Evolutionary conservation across 2,113 vertebrate genomes (phyloP).

Genomic region (Phaetusa simplex): DNA sequence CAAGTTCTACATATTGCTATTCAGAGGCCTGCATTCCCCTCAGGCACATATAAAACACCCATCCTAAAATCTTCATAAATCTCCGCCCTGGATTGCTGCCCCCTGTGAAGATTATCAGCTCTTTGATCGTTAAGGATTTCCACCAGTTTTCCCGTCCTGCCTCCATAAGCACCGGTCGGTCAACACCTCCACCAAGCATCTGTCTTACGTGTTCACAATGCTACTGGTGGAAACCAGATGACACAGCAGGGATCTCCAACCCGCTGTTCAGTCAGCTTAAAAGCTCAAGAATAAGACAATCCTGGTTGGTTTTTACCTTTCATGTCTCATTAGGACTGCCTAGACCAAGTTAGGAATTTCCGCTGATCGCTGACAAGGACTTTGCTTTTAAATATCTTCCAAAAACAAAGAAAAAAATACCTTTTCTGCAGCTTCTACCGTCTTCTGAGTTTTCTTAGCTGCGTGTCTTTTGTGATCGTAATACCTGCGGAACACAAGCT

Average conservation of each 20-base stretch:
- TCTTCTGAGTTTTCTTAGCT: conserved; percentile 96
- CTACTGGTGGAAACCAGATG: not conserved
- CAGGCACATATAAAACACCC: accelerated
- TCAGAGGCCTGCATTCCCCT: not conserved
- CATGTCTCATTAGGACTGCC: not conserved
- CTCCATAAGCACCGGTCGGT: accelerated
- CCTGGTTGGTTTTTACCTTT: not conserved
- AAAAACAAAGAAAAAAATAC: conserved; percentile 57
- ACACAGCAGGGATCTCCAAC: not conserved
- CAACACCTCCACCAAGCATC: not conserved
- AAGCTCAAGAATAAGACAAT: not conserved
- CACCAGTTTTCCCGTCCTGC: not conserved
- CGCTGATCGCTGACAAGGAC: not conserved
- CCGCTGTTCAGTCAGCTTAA: not conserved
- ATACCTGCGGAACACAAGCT: conserved; percentile 78
- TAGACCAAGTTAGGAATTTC: not conserved
- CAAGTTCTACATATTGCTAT: not conserved
- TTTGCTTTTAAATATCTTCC: not conserved
- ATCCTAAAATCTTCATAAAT: not conserved
- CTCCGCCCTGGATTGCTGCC: not conserved
- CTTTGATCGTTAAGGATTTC: not conserved
- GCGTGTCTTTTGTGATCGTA: conserved; percentile 93
- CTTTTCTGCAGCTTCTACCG: conserved; percentile 95
- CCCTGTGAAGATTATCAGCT: not conserved
- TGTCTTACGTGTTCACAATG: not conserved